Base-by-base conservation (phyloP, 2,113 vertebrate species). In the Holacanthus passer region DNA sequence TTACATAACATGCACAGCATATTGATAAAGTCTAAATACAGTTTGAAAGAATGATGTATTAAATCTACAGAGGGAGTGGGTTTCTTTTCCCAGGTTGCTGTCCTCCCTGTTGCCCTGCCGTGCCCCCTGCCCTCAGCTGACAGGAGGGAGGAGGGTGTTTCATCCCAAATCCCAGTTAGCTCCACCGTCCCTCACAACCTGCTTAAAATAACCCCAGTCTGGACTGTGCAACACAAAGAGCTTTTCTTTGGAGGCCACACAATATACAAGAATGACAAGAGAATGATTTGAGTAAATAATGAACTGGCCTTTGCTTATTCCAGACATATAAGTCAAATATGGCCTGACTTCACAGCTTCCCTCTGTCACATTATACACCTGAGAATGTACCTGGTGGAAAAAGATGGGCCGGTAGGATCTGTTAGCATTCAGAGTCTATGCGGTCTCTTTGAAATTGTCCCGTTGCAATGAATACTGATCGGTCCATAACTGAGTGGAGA, bases 381-480 rank as follows among this genome's bases (percentile, higher is more conserved):
- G 8, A 78, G 31, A 4, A 52, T 52, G 3, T 50, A 24, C 39
- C 39, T 19, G 9, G 20, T 37, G 16, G 8, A 10, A 27, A 31
- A 31, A 73, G n/a, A 47, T 39, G 41, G 22, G 29, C 53, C 27
- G 22, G 59, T 10, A 48, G 64, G 48, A 56, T 47, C 29, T 65
- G 47, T 70, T 19, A 35, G 31, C 65, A 50, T 72, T 53, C 67
- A 59, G 24, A 64, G 13, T 67, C 70, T n/a, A 50, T 1, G n/a
- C n/a, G 19, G 12, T 29, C 45, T 43, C 52, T 41, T 27, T 55
- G 32, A 73, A 78, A 78, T 35, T 24, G 29, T 73, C 43, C 22
- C 1, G 3, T 60, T 35, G 60, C 68, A 60, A 62, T 78, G 81
- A 73, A 83, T 73, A 73, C 74, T 67, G 45, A 83, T 78, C 32